Conservation (phyloP, 2,888 invertebrate species). For the Anarsia innoxiella region DNA sequence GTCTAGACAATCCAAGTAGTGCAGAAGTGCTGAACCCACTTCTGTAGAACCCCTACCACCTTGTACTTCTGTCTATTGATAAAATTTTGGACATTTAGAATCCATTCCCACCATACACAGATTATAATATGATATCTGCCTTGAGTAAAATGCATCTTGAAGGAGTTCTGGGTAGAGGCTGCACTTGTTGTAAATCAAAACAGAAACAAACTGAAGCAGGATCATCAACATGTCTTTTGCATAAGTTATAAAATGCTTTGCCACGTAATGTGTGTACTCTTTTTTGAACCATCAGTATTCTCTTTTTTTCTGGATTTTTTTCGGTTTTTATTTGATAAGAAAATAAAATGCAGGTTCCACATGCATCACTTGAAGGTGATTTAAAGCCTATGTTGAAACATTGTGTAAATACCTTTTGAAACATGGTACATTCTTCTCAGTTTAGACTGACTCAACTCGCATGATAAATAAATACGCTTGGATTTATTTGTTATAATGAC, state of each 20-base stretch:
- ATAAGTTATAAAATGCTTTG: conserved; percentile 7
- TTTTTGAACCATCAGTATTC: conserved; percentile 17
- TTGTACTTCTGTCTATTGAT: background rate
- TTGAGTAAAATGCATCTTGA: conserved; percentile 24
- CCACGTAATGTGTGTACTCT: conserved; percentile 19
- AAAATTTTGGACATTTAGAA: background rate
- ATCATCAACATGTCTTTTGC: conserved; percentile 15
- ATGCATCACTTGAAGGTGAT: background rate
- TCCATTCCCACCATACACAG: background rate
- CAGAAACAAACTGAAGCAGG: conserved; percentile 18
- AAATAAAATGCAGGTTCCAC: background rate
- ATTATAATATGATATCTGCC: conserved; percentile 5
- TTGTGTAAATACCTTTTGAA: background rate
- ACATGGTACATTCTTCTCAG: background rate
- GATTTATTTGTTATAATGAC: conserved; percentile 26
- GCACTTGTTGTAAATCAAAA: conserved; percentile 28
- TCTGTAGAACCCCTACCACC: background rate
- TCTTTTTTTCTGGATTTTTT: conserved; percentile 18
- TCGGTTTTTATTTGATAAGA: conserved; percentile 21
- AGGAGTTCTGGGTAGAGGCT: conserved; percentile 24
- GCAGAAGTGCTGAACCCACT: background rate
- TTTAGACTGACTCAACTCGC: conserved; percentile 6
- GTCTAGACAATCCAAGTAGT: background rate
- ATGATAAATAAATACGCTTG: conserved; percentile 22
- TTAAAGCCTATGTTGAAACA: background rate